phyloP scores from a whole-genome alignment of 2,113 vertebrate genomes.

The Excalfactoria chinensis region DNA sequence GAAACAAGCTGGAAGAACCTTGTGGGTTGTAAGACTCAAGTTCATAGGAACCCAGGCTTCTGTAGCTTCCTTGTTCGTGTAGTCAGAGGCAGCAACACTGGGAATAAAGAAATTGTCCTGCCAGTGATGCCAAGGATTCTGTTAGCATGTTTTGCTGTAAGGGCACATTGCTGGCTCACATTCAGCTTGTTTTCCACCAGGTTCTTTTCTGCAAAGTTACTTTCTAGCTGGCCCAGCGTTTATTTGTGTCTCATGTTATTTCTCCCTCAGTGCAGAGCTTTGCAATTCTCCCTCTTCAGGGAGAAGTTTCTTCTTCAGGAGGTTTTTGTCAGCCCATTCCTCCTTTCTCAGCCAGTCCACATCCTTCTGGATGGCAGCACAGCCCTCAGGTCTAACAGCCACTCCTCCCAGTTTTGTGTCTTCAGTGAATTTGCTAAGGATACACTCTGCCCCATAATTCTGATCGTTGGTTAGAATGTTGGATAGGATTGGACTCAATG shows the following conservation, averaged over 20 bases:
- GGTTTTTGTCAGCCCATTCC: neutral
- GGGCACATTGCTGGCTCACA: rapidly evolving
- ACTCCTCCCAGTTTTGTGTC: neutral
- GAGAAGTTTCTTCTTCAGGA: rapidly evolving
- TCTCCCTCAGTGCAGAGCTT: neutral
- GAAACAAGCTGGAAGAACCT: neutral
- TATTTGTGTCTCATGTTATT: neutral
- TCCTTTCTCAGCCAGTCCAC: neutral
- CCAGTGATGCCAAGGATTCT: neutral
- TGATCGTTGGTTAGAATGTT: rapidly evolving
- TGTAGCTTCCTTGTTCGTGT: neutral
- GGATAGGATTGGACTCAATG: neutral
- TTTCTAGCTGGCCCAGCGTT: neutral
- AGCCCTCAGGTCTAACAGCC: rapidly evolving
- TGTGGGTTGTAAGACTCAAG: neutral
- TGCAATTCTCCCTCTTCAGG: neutral
- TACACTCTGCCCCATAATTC: neutral
- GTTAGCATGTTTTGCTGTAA: neutral
- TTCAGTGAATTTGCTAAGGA: neutral
- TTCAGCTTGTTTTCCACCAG: neutral
- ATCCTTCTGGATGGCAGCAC: neutral
- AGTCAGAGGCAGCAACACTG: neutral
- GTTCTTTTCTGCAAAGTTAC: neutral
- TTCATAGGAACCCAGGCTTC: neutral
- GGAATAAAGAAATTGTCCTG: neutral